phyloP scores from a whole-genome alignment of 1,140 invertebrate genomes.

The Stenopsyche tienmushanensis region DNA sequence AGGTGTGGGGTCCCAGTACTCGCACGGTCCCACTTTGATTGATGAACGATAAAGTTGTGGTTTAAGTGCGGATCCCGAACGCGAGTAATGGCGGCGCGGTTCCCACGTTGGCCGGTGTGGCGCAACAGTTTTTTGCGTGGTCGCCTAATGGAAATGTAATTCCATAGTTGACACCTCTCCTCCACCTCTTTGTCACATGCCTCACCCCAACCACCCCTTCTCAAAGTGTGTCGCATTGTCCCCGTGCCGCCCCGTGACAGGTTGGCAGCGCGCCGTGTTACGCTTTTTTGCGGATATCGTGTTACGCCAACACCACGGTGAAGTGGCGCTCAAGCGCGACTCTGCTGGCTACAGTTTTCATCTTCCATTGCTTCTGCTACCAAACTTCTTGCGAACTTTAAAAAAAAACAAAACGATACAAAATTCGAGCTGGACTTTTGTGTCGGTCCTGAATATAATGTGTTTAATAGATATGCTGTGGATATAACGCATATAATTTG shows the following conservation, averaged over 20 bases:
- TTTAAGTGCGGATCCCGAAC: background rate
- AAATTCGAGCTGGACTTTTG: background rate
- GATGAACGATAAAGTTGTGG: background rate
- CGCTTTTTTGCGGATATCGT: slow-evolving; percentile 33
- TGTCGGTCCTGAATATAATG: no score
- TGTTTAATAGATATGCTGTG: no score
- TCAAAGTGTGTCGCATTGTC: slow-evolving; percentile 29
- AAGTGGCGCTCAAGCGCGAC: slow-evolving; percentile 1
- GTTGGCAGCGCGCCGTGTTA: slow-evolving; percentile 38
- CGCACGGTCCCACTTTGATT: background rate
- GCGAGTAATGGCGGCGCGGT: background rate
- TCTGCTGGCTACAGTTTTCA: background rate
- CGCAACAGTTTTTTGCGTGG: slow-evolving; percentile 37
- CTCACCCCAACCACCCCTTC: slow-evolving; percentile 24
- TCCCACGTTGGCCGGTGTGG: slow-evolving; percentile 8
- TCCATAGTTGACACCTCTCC: slow-evolving; percentile 34
- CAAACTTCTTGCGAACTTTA: background rate
- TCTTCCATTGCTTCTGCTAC: background rate
- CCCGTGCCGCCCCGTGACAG: slow-evolving; percentile 35
- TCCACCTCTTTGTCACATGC: slow-evolving; percentile 3
- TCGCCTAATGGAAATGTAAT: slow-evolving; percentile 41
- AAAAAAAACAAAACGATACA: background rate
- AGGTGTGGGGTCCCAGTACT: background rate
- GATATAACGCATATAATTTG: no score
- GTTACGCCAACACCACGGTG: slow-evolving; percentile 23